Conservation (phyloP, 2,797 vertebrate genomes). For the Vultur gryphus region DNA sequence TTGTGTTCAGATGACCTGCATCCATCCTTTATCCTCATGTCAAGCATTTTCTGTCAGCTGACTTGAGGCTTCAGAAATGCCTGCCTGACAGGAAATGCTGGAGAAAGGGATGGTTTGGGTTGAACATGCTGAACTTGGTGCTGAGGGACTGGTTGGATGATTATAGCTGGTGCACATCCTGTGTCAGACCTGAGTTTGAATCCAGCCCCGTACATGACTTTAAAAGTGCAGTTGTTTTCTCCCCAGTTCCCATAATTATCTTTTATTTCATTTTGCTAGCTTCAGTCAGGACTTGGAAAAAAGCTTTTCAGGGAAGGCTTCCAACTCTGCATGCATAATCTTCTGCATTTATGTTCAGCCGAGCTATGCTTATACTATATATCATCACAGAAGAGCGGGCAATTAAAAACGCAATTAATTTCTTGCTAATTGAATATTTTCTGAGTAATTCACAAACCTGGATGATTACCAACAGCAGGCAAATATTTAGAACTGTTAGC, state of each 20-base stretch:
- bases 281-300: background rate
- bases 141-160: background rate
- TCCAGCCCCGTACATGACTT: background rate
- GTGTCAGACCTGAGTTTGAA: background rate
- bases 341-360: background rate
- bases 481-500: constrained; percentile 63
- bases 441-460: constrained; percentile 40
- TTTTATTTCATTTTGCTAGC: background rate
- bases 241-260: background rate
- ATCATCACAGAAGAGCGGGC: background rate
- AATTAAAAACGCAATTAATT: constrained; percentile 26
- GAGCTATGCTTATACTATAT: background rate
- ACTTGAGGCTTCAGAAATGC: background rate
- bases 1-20: background rate
- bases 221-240: background rate
- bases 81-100: background rate
- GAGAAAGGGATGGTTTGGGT: background rate
- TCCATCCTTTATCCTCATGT: background rate
- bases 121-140: background rate
- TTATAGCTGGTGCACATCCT: background rate
- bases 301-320: background rate
- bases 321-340: background rate
- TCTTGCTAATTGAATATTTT: constrained; percentile 47
- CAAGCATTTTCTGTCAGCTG: background rate
- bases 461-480: background rate